phyloP scores from a whole-genome alignment of 2,113 vertebrate species.

The Stigmatopora nigra region DNA sequence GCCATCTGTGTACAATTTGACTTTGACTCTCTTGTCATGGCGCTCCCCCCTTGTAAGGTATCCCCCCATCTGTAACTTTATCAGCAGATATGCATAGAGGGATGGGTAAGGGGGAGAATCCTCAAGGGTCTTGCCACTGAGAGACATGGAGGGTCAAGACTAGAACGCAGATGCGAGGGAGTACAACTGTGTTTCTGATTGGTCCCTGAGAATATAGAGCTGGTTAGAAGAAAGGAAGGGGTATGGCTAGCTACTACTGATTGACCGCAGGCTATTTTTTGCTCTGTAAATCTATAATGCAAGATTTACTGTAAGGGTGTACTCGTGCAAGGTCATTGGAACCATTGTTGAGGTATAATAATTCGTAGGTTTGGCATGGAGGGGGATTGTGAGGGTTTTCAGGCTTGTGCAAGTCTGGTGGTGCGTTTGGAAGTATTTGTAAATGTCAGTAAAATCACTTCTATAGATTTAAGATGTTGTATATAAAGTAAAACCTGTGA shows the following conservation, averaged over 20 bases:
- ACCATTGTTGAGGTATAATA: not conserved
- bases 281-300: not conserved
- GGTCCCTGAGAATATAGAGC: conserved; percentile 28
- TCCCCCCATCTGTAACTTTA: conserved; percentile 48
- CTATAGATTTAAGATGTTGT: not conserved
- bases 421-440: not conserved
- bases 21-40: conserved; percentile 43
- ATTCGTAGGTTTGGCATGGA: not conserved
- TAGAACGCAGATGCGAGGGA: conserved; percentile 39
- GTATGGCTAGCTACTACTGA: not conserved
- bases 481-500: not conserved
- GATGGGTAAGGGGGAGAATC: conserved; percentile 25
- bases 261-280: not conserved
- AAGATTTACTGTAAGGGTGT: not conserved
- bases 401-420: not conserved
- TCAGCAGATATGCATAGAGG: conserved; percentile 46
- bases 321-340: not conserved
- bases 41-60: conserved; percentile 26
- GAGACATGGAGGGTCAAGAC: conserved; percentile 44
- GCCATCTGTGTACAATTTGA: conserved; percentile 58
- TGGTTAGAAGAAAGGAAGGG: conserved; percentile 28
- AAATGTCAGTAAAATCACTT: not conserved
- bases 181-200: conserved; percentile 27
- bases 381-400: not conserved
- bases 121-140: conserved; percentile 34